These are phyloP conservation scores for Trachops cirrhosus DNA, from an alignment of 2,797 vertebrate species.

Conservation along the genomic window DNA sequence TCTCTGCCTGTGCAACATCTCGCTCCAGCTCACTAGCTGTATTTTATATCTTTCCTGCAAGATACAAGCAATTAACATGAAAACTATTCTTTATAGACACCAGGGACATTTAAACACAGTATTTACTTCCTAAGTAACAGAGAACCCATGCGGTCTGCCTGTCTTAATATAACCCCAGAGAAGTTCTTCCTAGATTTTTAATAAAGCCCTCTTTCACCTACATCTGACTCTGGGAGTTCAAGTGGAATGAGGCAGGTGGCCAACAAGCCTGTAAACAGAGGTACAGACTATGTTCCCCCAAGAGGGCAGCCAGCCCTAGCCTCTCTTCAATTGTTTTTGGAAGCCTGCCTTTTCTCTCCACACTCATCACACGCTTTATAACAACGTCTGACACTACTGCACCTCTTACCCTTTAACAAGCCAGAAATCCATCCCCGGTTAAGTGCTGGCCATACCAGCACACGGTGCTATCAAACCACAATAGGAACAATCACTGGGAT, in stretches of 20 bases:
- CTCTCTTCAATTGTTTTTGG: not conserved
- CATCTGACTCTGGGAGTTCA: not conserved
- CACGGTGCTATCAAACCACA: not conserved
- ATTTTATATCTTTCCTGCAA: not conserved
- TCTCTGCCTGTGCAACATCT: not conserved
- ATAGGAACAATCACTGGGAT: not conserved
- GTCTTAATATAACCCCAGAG: not conserved
- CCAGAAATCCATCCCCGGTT: not conserved
- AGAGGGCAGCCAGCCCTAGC: not conserved
- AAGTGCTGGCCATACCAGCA: not conserved
- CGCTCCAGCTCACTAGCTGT: not conserved
- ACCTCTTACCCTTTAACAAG: not conserved
- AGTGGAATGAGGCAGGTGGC: not conserved
- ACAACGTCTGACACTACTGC: not conserved
- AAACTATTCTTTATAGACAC: not conserved
- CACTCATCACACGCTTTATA: not conserved
- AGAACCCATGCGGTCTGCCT: not conserved
- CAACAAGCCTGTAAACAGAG: not conserved
- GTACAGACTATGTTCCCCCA: not conserved
- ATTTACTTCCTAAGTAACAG: not conserved
- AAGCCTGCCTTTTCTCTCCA: not conserved
- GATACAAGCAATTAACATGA: not conserved
- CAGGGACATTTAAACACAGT: not conserved
- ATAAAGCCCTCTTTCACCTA: slow-evolving; percentile 11
- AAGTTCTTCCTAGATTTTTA: not conserved